Evolutionary conservation across 2,797 vertebrate species (phyloP), one percentile per base, ranked within the genome.

Genomic region (Prunella strophiata): DNA sequence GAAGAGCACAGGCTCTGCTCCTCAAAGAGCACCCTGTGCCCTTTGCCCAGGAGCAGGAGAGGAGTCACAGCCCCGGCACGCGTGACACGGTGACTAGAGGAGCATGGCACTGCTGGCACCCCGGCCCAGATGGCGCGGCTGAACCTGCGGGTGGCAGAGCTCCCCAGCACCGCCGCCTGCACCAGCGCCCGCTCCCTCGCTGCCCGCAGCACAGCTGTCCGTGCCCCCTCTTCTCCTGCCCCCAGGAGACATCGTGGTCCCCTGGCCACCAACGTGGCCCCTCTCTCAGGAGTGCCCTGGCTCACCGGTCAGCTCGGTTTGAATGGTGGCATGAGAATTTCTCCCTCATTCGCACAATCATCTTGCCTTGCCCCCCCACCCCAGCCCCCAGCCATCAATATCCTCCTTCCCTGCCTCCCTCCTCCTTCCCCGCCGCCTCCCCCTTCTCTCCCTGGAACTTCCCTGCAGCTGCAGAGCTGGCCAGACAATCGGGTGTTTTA

Each of bases 401-500:
- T 80, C 89, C 91, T 96, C 81, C 94, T 88, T 91, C 95, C 92
- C 90, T 96, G 94, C 95, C 96, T 97, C 96, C 93, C 93, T 96
- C 91, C 96, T 96, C 88, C 62, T 97, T 97, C 97, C 96, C 96
- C 95, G n/a, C 94, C 13, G 1, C 95, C 94, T 96, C 95, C 96
- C 96, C 96, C 95, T 94, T 73, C 62, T 94, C 97, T 97, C 97
- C 89, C 96, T 98, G 97, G 97, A 98, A 98, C 97, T 98, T 98
- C 97, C 98, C 97, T 97, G 98, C 98, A 98, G 98, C 98, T 98
- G 98, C 98, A 98, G 97, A 97, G 97, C 97, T 97, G 96, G 96
- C 96, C 97, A 98, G 98, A 98, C 98, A 98, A 98, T 98, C 93
- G 98, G 96, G 98, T 98, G 98, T 98, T 98, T 98, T 98, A 98